Conservation (phyloP, 2,888 invertebrate genomes). For the Macrophya annulata region DNA sequence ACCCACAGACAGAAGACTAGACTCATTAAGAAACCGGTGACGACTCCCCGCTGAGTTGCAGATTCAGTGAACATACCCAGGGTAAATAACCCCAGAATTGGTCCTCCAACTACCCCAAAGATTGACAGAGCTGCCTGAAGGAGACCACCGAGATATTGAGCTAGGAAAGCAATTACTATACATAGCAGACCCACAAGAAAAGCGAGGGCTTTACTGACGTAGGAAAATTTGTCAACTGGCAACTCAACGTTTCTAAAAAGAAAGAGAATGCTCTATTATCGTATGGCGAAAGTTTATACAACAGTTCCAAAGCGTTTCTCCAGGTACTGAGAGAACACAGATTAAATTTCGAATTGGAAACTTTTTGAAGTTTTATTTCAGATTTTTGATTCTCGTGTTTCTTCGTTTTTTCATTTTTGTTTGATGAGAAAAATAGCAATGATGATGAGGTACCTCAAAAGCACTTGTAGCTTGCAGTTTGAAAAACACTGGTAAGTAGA, state of each 20-base stretch:
- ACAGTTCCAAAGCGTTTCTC: slow-evolving; percentile 91
- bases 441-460: slow-evolving; percentile 85
- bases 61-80: slow-evolving; percentile 91
- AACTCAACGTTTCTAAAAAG: slow-evolving; percentile 65
- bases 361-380: not conserved
- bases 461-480: slow-evolving; percentile 91
- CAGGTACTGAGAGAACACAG: slow-evolving; percentile 85
- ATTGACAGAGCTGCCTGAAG: slow-evolving; percentile 92
- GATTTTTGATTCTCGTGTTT: not conserved
- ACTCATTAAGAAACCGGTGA: slow-evolving; percentile 85
- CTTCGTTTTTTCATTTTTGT: not conserved
- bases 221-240: slow-evolving; percentile 60
- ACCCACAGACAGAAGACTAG: slow-evolving; percentile 90
- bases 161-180: slow-evolving; percentile 89
- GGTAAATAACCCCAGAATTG: slow-evolving; percentile 91
- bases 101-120: slow-evolving; percentile 93
- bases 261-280: not conserved
- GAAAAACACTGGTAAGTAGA: slow-evolving; percentile 93
- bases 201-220: slow-evolving; percentile 84
- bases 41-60: slow-evolving; percentile 88
- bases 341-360: not conserved
- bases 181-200: slow-evolving; percentile 88
- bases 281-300: not conserved
- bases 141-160: slow-evolving; percentile 84
- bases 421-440: not conserved